Conservation (phyloP, 2,888 invertebrate species). For the Drosophila subsilvestris region DNA sequence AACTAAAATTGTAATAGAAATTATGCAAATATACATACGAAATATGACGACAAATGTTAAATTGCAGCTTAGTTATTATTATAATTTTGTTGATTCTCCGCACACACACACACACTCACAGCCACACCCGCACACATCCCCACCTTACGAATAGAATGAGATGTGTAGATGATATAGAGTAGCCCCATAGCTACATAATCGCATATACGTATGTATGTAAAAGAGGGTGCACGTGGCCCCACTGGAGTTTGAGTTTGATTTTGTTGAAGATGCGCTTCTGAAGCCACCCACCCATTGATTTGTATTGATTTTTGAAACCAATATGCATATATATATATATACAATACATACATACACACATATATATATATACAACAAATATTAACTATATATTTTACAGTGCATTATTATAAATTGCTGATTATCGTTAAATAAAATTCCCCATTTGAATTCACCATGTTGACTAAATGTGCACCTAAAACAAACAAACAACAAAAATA, state of each 20-base stretch:
- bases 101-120: not conserved
- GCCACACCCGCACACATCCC: not conserved
- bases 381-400: slow-evolving; percentile 67
- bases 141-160: not conserved
- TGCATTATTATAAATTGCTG: slow-evolving; percentile 79
- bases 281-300: slow-evolving; percentile 10
- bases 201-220: slow-evolving; percentile 1
- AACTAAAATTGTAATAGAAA: slow-evolving; percentile 80
- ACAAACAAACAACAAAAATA: slow-evolving; percentile 17
- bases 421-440: slow-evolving; percentile 80
- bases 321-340: slow-evolving; percentile 24
- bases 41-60: slow-evolving; percentile 64
- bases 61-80: slow-evolving; percentile 75
- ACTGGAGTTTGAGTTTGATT: slow-evolving; percentile 10
- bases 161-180: not conserved
- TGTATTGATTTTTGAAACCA: slow-evolving; percentile 41
- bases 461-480: slow-evolving; percentile 65
- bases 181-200: slow-evolving; percentile 2
- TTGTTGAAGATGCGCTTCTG: slow-evolving; percentile 31
- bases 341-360: slow-evolving; percentile 40
- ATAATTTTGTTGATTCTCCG: slow-evolving; percentile 23
- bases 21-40: slow-evolving; percentile 78
- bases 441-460: slow-evolving; percentile 73
- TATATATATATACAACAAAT: slow-evolving; percentile 40
- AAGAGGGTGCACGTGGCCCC: slow-evolving; percentile 5